Base-by-base conservation (phyloP, 2,888 invertebrate genomes). In the Drosophila maculinotata region DNA sequence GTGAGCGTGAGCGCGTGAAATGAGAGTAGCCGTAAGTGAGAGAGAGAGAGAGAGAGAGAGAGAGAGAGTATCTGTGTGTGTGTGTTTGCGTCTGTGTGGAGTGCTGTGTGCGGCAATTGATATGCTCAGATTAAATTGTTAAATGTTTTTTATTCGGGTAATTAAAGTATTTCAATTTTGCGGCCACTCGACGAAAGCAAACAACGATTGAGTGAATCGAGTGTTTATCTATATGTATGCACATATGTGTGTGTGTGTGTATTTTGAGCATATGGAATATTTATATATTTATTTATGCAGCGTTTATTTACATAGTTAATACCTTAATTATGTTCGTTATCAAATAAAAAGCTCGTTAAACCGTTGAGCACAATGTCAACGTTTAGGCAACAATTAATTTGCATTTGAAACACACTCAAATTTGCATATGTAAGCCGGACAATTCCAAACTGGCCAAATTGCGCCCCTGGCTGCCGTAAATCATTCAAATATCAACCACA, bases 111-210 rank as follows among this genome's bases (percentile, higher is more conserved):
- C 69, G 75, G 83, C 87, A 87, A 87, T 89, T 87, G 87, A 87
- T 87, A 87, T 89, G 88, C 88, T 87, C 89, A 89, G 87, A 87
- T 87, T 87, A 87, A 87, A 89, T 89, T 87, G 87, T 87, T 87
- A 89, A 87, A 89, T 89, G 89, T 89, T 89, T 88, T 89, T 89
- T 89, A 86, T 85, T 87, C 80, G 89, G 86, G 70, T 86, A 87
- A 87, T 87, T 87, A 88, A 87, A 88, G 83, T 89, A 84, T 88
- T 87, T 88, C 87, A 84, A 87, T 81, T 87, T 80, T 69, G 81
- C 68, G 81, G 69, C 64, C 68, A 68, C 62, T 79, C 79, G 70
- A 70, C 65, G 54, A 72, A 72, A 52, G 42, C 65, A 52, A 23
- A 49, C 57, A 57, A 51, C 38, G 47, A 52, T 25, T 69, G 48